Evolutionary conservation across 2,888 invertebrate genomes (phyloP).

Genomic region (Taenaris catops): DNA sequence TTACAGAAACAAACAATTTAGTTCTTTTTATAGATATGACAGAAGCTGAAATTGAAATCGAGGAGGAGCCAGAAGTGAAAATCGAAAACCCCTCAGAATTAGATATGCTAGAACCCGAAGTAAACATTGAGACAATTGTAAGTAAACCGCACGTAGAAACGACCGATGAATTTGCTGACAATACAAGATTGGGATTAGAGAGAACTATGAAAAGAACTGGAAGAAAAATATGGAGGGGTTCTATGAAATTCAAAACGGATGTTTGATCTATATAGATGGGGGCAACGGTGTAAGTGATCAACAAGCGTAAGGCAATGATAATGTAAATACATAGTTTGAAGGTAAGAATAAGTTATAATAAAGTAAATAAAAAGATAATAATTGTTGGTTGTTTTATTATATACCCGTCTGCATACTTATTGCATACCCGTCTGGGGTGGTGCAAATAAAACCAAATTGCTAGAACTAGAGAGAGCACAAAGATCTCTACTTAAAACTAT

Average conservation of each 20-base stretch:
- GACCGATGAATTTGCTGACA: constrained; percentile 17
- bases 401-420: neutral
- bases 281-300: too few relatives aligned
- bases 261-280: too few relatives aligned
- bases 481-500: too few relatives aligned
- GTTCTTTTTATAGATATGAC: too few relatives aligned
- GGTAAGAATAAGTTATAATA: too few relatives aligned
- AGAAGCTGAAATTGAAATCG: constrained; percentile 23
- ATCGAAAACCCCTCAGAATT: neutral
- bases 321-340: too few relatives aligned
- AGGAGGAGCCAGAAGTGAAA: constrained; percentile 2
- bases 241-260: constrained; percentile 47
- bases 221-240: constrained; percentile 40
- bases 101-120: constrained; percentile 1
- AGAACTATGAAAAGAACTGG: constrained; percentile 44
- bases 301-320: too few relatives aligned
- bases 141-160: constrained; percentile 13
- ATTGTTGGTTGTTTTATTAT: constrained; percentile 1
- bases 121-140: constrained; percentile 12
- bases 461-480: too few relatives aligned
- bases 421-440: too few relatives aligned
- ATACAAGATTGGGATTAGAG: constrained; percentile 46
- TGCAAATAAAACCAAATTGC: too few relatives aligned
- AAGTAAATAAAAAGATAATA: constrained; percentile 8
- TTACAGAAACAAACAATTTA: too few relatives aligned